phyloP scores from a whole-genome alignment of 2,113 vertebrate species.

The Platichthys flesus region DNA sequence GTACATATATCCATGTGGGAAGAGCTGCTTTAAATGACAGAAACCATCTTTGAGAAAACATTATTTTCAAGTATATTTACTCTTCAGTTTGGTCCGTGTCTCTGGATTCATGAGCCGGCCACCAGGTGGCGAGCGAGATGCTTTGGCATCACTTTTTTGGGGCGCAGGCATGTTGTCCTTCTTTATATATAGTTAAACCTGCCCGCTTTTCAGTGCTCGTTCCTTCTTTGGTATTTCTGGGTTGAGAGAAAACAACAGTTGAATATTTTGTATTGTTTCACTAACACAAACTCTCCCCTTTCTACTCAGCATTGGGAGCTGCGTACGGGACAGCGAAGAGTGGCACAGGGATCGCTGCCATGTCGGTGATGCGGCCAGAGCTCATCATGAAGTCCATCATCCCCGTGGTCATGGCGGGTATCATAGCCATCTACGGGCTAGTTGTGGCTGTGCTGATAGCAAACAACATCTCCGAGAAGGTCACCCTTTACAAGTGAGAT shows the following conservation, averaged over 20 bases:
- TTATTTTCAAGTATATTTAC: no score
- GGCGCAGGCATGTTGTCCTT: no score
- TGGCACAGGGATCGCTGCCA: conserved; percentile 97
- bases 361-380: conserved; percentile 99
- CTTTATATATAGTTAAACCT: no score
- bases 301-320: conserved; percentile 90
- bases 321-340: conserved; percentile 99
- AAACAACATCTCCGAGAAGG: conserved; percentile 86
- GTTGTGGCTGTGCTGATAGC: conserved; percentile 99
- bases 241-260: no score
- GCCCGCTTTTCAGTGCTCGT: no score
- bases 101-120: no score
- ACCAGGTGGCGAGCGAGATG: no score
- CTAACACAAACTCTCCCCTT: neutral
- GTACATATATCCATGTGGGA: no score
- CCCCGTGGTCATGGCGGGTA: conserved; percentile 99
- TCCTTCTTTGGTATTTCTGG: neutral
- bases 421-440: conserved; percentile 98
- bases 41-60: no score
- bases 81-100: no score
- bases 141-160: no score
- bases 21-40: neutral
- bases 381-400: conserved; percentile 99
- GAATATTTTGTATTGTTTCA: neutral
- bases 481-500: conserved; percentile 92